phyloP scores from a whole-genome alignment of 2,113 vertebrate genomes.

The Parus major region DNA sequence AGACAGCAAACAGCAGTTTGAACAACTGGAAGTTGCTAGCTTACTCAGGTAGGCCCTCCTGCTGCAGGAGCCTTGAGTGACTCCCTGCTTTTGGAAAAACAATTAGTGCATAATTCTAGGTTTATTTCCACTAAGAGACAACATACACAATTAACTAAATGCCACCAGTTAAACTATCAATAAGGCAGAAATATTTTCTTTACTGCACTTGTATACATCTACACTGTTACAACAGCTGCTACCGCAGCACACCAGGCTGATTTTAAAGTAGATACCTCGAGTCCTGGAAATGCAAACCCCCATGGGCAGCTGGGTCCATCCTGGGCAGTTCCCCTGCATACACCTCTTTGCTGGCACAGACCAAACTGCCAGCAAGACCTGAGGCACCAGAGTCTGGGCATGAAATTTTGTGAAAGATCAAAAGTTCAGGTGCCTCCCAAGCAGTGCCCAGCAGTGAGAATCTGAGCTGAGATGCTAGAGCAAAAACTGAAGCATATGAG shows the following conservation, averaged over 20 bases:
- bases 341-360: rapidly evolving
- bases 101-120: neutral
- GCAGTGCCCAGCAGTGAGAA: neutral
- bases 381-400: neutral
- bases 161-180: neutral
- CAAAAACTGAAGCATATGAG: neutral
- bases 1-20: slow-evolving; percentile 27
- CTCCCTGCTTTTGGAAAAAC: neutral
- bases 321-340: neutral
- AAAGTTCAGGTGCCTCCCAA: neutral
- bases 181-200: slow-evolving; percentile 17
- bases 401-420: neutral
- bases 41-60: slow-evolving; percentile 16
- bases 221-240: neutral
- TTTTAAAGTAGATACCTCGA: neutral
- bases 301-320: neutral
- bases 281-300: neutral
- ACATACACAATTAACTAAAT: neutral
- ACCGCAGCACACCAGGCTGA: neutral
- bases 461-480: neutral
- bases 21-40: slow-evolving; percentile 37
- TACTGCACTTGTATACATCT: neutral
- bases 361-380: neutral
- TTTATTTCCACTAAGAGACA: neutral
- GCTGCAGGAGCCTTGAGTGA: neutral